phyloP scores from a whole-genome alignment of 1,140 invertebrate species.

The Trialeurodes vaporariorum region DNA sequence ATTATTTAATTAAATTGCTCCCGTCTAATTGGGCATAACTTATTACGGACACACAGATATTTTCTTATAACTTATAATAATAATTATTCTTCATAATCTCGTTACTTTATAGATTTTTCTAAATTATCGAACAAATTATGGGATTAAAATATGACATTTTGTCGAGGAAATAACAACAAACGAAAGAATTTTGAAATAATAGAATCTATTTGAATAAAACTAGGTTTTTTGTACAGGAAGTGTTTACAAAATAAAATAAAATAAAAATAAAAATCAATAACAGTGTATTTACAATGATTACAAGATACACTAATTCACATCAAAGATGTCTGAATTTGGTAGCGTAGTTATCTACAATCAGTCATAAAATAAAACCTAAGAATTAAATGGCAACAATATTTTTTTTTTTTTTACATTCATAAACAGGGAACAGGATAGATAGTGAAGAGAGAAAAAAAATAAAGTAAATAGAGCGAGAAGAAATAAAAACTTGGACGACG shows the following conservation, averaged over 20 bases:
- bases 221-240: background rate
- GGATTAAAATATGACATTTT: no score
- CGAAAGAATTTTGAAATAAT: background rate
- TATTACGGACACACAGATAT: no score
- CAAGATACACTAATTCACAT: background rate
- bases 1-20: no score
- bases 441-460: background rate
- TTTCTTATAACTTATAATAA: no score
- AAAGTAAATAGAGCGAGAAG: no score
- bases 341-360: background rate
- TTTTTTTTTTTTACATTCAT: background rate
- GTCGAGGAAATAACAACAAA: background rate
- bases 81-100: no score
- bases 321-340: background rate
- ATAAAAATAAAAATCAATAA: conserved; percentile 1
- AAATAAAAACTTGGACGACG: no score
- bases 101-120: no score
- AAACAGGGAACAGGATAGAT: background rate
- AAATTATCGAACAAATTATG: no score
- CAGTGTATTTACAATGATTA: background rate
- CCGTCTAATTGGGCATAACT: no score
- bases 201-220: background rate
- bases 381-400: background rate
- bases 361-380: background rate
- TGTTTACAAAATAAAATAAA: background rate